A percentile compares a stretch with the other conserved stretches of the same genome.
Evolutionary conservation across 2,888 invertebrate species (phyloP).

Genomic region (Kuschelorhynchus macadamiae): DNA sequence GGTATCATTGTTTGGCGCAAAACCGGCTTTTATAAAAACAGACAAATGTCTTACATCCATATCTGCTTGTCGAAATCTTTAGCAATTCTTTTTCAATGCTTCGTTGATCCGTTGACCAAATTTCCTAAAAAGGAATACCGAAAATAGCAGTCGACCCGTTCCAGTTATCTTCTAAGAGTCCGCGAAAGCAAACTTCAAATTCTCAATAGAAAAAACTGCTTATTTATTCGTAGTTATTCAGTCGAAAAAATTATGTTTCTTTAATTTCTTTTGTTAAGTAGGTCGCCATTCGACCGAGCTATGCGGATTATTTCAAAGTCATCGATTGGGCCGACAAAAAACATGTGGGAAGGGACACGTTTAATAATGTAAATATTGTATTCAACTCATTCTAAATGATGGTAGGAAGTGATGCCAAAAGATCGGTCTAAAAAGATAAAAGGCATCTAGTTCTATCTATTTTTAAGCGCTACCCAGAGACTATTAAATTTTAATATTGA

Average conservation of each 20-base stretch:
- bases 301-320: slow-evolving; percentile 45
- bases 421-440: slow-evolving; percentile 41
- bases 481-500: too few species aligned
- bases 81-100: slow-evolving; percentile 4
- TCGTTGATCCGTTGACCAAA: slow-evolving; percentile 22
- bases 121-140: slow-evolving; percentile 14
- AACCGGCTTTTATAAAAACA: too few species aligned
- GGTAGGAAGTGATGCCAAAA: slow-evolving; percentile 37
- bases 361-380: slow-evolving; percentile 38
- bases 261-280: slow-evolving; percentile 46
- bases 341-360: slow-evolving; percentile 41
- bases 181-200: slow-evolving; percentile 13
- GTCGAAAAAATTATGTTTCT: slow-evolving; percentile 45
- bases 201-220: slow-evolving; percentile 35
- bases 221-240: slow-evolving; percentile 40
- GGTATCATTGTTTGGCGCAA: too few species aligned
- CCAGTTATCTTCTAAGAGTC: slow-evolving; percentile 23
- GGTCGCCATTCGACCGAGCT: slow-evolving; percentile 34
- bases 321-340: slow-evolving; percentile 28
- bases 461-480: background rate
- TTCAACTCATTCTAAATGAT: slow-evolving; percentile 18
- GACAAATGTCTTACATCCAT: too few species aligned
- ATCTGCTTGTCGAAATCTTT: slow-evolving; percentile 11
- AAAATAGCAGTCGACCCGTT: slow-evolving; percentile 33
- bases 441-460: too few species aligned